Base-by-base conservation (phyloP, 2,113 vertebrate species). In the Gila orcuttii region DNA sequence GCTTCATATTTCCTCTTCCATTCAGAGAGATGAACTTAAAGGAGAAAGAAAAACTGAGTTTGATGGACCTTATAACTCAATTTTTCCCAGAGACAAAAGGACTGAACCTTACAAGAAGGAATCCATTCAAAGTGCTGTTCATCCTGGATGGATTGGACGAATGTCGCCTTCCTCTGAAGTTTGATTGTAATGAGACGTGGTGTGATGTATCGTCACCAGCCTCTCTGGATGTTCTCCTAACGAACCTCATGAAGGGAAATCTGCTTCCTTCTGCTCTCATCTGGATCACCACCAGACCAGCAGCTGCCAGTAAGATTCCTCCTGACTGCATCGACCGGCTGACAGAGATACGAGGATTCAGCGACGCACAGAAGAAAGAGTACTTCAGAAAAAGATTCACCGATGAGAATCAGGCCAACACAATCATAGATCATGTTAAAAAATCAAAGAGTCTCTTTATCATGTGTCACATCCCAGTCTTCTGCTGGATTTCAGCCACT, bases 211-310 rank as follows among this genome's bases (percentile, higher is more conserved):
- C 33, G 11, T 39, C 69, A 21, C 9, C 19, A 36, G 47, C 66
- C 25, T 83, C 45, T 36, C 66, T 68, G 13, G 66, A 68, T 36
- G 66, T 68, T 68, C 66, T 68, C 15, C 31, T 68, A 10, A 83
- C 81, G 8, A 83, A 83, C 66, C 66, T 83, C 31, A 57, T 83
- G 47, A 83, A 68, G 15, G 64, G 64, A 33, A 68, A 68, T 68
- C 64, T 68, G 31, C 64, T 68, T 68, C 31, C 66, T 68, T 68
- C 66, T 33, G 66, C 66, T 19, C 31, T 9, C 6, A 21, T 68
- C 66, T 68, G 66, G 66, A 68, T 68, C 66, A 68, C 66, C 66
- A 68, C 15, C 66, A 68, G 66, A 69, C 66, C 66, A 69, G 31
- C 66, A 36, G 66, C 66, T 36, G 66, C 66, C 66, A 36, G 31